These are phyloP conservation scores for Parnassius mnemosyne DNA, from an alignment of 2,888 invertebrate genomes.

Conservation along the genomic window DNA sequence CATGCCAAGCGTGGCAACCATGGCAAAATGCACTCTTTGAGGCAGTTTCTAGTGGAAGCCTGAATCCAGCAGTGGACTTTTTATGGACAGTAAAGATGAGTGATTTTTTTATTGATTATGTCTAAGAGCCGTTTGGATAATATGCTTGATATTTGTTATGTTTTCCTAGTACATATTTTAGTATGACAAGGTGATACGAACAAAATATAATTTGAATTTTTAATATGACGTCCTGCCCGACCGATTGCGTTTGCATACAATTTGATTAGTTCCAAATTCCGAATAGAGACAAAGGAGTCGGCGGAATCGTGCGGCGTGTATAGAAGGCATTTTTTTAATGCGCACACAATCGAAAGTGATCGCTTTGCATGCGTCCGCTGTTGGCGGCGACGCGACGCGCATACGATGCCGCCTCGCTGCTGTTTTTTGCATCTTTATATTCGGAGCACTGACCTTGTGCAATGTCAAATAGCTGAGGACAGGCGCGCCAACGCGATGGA, in stretches of 20 bases:
- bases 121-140: no score
- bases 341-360: slow-evolving; percentile 70
- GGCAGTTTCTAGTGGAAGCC: no score
- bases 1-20: no score
- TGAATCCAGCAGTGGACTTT: no score
- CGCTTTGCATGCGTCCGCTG: slow-evolving; percentile 60
- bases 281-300: slow-evolving; percentile 48
- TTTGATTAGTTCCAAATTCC: slow-evolving; percentile 29
- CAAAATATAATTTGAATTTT: not conserved
- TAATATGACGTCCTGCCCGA: slow-evolving; percentile 12
- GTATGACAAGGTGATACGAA: no score
- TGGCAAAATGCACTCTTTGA: no score
- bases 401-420: slow-evolving; percentile 41
- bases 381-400: slow-evolving; percentile 51
- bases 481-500: slow-evolving; percentile 25
- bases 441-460: slow-evolving; percentile 79
- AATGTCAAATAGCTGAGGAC: slow-evolving; percentile 77
- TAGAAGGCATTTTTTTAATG: slow-evolving; percentile 47
- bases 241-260: slow-evolving; percentile 17
- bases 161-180: no score
- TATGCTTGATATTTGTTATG: no score
- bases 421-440: slow-evolving; percentile 72
- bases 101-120: no score
- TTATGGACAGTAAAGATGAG: no score
- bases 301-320: slow-evolving; percentile 39